These are phyloP conservation scores for Autographa pulchrina DNA, from an alignment of 2,888 invertebrate genomes.

Conservation along the genomic window DNA sequence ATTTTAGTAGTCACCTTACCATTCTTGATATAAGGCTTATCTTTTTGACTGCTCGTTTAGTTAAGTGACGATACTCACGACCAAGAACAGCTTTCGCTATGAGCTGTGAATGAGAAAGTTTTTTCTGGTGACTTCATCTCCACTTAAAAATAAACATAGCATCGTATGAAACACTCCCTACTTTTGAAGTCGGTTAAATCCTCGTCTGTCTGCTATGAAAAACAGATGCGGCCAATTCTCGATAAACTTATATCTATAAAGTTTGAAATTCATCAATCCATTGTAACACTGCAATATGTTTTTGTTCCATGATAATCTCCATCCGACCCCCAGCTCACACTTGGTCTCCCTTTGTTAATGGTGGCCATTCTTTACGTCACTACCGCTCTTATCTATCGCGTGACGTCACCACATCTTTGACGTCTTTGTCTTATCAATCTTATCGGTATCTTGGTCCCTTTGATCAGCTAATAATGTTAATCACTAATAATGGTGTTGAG, in stretches of 20 bases:
- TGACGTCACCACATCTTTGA: slow-evolving; percentile 5
- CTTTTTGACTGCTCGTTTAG: neutral
- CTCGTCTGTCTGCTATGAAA: too few relatives aligned
- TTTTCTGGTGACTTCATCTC: too few relatives aligned
- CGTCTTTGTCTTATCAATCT: neutral
- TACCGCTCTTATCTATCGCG: neutral
- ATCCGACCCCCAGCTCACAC: neutral
- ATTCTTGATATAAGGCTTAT: neutral
- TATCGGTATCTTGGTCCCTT: neutral
- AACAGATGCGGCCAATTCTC: too few relatives aligned
- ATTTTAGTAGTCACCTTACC: too few relatives aligned
- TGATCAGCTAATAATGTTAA: neutral
- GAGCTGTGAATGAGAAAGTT: too few relatives aligned
- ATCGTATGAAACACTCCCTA: too few relatives aligned
- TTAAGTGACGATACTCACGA: too few relatives aligned
- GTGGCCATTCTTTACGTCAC: neutral
- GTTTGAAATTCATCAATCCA: neutral
- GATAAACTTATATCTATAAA: neutral
- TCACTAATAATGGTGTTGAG: neutral
- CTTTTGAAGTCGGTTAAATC: too few relatives aligned
- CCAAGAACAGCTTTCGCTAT: too few relatives aligned
- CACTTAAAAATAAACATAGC: too few relatives aligned
- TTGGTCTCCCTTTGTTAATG: neutral
- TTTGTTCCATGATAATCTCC: neutral
- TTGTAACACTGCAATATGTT: neutral